Evolutionary conservation across 2,888 invertebrate species (phyloP), one percentile per base, ranked within the genome.

Genomic region (Eristalis arbustorum): DNA sequence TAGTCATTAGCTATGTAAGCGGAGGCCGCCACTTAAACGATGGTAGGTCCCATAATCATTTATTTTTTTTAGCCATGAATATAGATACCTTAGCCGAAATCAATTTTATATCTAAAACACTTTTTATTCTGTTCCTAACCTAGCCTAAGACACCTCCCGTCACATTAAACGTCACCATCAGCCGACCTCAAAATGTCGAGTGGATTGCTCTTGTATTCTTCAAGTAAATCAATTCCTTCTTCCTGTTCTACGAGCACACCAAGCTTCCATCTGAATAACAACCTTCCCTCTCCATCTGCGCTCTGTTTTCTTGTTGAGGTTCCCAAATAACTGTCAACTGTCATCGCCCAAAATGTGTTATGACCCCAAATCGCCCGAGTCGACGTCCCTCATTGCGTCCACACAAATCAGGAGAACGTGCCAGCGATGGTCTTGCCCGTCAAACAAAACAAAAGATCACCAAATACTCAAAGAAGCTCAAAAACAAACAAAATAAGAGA

Each of bases 381-480:
- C 42, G n/a, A 42, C 42, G 42, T 6, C 14, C 42, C 42, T n/a
- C 42, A 42, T 42, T 42, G 42, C n/a, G 14, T n/a, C 2, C 49
- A 49, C n/a, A 18, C 5, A 8, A 49, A 49, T 49, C 49, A 10
- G 18, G 49, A 18, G 49, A 18, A 49, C 49, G 49, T 49, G 49
- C 49, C 49, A 8, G n/a, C 49, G 49, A 49, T 49, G 49, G 49
- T 49, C 49, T 49, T 49, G 18, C 49, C 49, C 18, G 1, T 37
- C 37, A 37, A 37, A 13, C 11, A 13, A 49, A 49, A 18, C 63
- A 72, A 83, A 73, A 61, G 61, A 67, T 37, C 22, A 68, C 72
- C 78, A 72, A 82, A 67, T 28, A 25, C 34, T 13, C 13, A 37
- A 49, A 42, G 28, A 34, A 25, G 5, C 34, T 8, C 11, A 49